phyloP scores from a whole-genome alignment of 2,797 vertebrate genomes.

The Rostrhamus sociabilis region DNA sequence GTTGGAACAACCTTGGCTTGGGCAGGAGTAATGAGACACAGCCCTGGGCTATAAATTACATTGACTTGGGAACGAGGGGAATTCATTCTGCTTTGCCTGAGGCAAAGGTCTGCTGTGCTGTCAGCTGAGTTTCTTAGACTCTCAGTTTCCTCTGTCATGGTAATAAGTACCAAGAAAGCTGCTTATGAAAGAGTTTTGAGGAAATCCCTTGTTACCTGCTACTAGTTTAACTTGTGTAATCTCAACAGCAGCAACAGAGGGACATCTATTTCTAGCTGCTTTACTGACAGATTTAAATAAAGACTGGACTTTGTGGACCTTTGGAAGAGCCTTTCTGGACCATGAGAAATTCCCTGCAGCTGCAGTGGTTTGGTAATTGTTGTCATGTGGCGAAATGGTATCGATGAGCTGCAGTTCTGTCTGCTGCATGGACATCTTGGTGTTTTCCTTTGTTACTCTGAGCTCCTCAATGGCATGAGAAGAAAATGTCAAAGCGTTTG shows the following conservation, averaged over 20 bases:
- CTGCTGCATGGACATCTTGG: neutral
- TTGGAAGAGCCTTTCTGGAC: neutral
- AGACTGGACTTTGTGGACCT: neutral
- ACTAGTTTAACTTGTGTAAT: slow-evolving; percentile 40
- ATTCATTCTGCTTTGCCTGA: slow-evolving; percentile 60
- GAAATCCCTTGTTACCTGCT: slow-evolving; percentile 35
- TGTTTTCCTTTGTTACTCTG: neutral
- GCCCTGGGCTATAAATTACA: slow-evolving; percentile 58
- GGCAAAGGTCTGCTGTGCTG: slow-evolving; percentile 67
- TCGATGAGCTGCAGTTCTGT: neutral
- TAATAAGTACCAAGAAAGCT: slow-evolving; percentile 54
- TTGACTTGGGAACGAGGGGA: slow-evolving; percentile 1
- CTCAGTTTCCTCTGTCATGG: slow-evolving; percentile 37
- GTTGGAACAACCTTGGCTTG: slow-evolving; percentile 32
- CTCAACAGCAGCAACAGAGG: neutral
- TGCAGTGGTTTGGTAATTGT: neutral
- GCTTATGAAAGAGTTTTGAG: slow-evolving; percentile 40
- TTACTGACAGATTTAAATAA: neutral
- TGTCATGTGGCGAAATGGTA: neutral
- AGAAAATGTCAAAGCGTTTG: neutral
- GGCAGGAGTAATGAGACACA: slow-evolving; percentile 51
- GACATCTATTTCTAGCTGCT: neutral
- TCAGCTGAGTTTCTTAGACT: slow-evolving; percentile 37
- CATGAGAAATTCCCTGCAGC: neutral
- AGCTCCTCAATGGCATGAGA: neutral